Percentiles rank a stretch among this genome's conserved stretches.
These are phyloP conservation scores for Micromussa lordhowensis DNA, from an alignment of 92 coral and sea anemone genomes.

Conservation along the genomic window DNA sequence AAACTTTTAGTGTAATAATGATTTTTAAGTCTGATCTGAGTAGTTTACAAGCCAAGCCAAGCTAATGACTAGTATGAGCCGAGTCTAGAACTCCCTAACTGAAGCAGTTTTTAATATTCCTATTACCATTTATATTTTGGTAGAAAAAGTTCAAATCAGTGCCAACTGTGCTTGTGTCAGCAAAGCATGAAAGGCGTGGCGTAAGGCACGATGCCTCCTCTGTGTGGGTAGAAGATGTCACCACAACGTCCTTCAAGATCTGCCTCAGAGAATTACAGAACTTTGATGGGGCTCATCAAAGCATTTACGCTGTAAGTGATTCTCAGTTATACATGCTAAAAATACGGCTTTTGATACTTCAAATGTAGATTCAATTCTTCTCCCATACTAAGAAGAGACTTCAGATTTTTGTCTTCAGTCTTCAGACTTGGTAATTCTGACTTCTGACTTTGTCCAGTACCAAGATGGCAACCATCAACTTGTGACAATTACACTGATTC, in stretches of 20 bases:
- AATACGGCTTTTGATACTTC: background rate
- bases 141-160: slow-evolving; percentile 59
- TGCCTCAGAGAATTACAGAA: slow-evolving; percentile 73
- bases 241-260: slow-evolving; percentile 57
- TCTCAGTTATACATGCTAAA: background rate
- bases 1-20: too few relatives aligned
- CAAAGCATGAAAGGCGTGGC: slow-evolving; percentile 69
- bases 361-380: background rate
- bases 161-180: slow-evolving; percentile 70
- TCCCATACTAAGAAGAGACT: background rate
- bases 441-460: too few relatives aligned
- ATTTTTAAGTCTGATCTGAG: too few relatives aligned
- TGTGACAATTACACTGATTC: too few relatives aligned
- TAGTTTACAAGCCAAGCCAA: too few relatives aligned
- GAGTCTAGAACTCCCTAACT: too few relatives aligned
- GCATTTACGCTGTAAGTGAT: slow-evolving; percentile 54
- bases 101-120: too few relatives aligned
- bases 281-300: slow-evolving; percentile 68
- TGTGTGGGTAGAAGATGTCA: slow-evolving; percentile 72
- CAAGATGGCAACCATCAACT: too few relatives aligned
- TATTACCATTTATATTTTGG: background rate
- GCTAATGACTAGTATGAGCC: too few relatives aligned
- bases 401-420: background rate
- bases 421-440: too few relatives aligned
- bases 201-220: slow-evolving; percentile 67